Conservation (phyloP, 2,888 invertebrate species). For the Rhabditoides inermis region DNA sequence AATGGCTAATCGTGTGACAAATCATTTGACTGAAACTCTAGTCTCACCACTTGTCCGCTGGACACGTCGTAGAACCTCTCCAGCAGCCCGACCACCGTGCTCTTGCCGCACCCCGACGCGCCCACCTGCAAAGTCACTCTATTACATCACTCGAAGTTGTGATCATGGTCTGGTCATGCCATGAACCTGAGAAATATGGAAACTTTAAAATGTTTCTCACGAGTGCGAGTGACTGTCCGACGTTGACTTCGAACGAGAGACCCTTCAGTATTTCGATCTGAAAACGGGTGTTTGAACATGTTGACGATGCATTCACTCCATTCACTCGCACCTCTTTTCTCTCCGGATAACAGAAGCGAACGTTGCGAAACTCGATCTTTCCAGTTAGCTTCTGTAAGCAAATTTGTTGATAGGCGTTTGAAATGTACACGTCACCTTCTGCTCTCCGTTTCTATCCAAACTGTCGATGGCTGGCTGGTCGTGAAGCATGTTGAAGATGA, state of each 20-base stretch:
- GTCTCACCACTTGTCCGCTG: slow-evolving; percentile 61
- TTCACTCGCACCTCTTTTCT: slow-evolving; percentile 47
- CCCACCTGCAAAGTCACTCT: no score
- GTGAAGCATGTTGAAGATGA: slow-evolving; percentile 53
- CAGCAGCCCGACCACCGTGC: slow-evolving; percentile 56
- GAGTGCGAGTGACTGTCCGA: slow-evolving; percentile 23
- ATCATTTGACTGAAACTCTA: background rate
- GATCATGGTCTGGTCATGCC: no score
- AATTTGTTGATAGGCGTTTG: background rate
- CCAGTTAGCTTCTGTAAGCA: slow-evolving; percentile 31
- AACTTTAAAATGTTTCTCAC: no score
- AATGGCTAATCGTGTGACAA: background rate
- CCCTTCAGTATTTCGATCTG: background rate
- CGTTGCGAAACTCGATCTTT: slow-evolving; percentile 31
- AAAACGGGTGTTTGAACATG: no score
- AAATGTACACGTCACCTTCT: slow-evolving; percentile 21
- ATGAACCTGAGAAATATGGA: no score
- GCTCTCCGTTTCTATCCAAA: slow-evolving; percentile 33
- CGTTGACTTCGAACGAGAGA: slow-evolving; percentile 19
- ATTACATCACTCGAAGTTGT: no score
- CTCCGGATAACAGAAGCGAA: slow-evolving; percentile 53
- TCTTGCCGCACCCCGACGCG: slow-evolving; percentile 56
- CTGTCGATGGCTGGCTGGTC: slow-evolving; percentile 53
- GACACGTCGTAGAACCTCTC: slow-evolving; percentile 75
- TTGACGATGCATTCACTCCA: no score